These are phyloP conservation scores for Tuta absoluta DNA, from an alignment of 2,888 invertebrate genomes.

Conservation along the genomic window DNA sequence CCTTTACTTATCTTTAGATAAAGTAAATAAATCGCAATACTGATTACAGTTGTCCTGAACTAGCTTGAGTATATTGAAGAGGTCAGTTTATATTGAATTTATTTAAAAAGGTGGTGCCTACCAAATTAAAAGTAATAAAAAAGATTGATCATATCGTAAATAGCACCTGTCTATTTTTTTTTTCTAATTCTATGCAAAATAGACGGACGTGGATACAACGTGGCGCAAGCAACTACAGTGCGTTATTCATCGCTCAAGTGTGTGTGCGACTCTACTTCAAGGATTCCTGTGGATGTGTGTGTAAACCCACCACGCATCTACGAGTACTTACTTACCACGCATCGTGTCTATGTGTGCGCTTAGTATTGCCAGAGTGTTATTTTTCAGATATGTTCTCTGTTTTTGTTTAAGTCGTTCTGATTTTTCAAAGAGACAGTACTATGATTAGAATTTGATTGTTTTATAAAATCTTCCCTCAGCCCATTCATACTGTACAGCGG, in stretches of 20 bases:
- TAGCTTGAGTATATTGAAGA: constrained; percentile 17
- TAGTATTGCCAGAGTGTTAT: background rate
- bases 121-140: background rate
- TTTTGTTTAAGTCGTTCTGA: background rate
- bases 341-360: constrained; percentile 38
- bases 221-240: constrained; percentile 59
- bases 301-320: constrained; percentile 32
- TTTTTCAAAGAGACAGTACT: background rate
- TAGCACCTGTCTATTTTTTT: constrained; percentile 29
- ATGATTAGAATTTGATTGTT: too few relatives aligned
- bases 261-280: constrained; percentile 58
- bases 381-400: background rate
- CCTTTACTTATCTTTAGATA: background rate
- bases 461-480: too few relatives aligned
- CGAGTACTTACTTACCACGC: constrained; percentile 36
- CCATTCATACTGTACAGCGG: too few relatives aligned
- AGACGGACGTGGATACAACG: constrained; percentile 52
- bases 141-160: background rate
- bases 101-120: too few relatives aligned
- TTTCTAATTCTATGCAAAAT: constrained; percentile 55
- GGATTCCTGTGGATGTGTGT: constrained; percentile 51
- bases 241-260: constrained; percentile 57
- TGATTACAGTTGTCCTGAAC: background rate
- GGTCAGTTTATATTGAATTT: too few relatives aligned
- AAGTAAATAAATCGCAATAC: background rate